Evolutionary conservation across 2,888 invertebrate species (phyloP).

Genomic region (Hirtodrosophila alboralis): DNA sequence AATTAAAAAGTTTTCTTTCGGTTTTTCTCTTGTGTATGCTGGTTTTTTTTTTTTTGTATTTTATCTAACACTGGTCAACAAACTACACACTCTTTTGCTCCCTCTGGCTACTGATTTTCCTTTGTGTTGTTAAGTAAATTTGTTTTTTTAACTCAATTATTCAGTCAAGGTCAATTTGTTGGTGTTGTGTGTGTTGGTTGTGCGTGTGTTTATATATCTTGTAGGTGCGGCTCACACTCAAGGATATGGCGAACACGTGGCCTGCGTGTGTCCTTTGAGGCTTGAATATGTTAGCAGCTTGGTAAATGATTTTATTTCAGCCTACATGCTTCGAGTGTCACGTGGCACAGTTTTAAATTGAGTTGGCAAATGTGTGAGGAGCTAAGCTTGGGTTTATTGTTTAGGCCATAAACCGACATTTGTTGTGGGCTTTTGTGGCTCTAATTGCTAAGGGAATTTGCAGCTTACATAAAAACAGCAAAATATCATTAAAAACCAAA

Average conservation of each 20-base stretch:
- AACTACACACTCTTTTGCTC: constrained; percentile 5
- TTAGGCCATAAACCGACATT: constrained; percentile 48
- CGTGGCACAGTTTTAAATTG: constrained; percentile 64
- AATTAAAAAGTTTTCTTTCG: constrained; percentile 63
- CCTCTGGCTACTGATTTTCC: background rate
- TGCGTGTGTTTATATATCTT: constrained; percentile 3
- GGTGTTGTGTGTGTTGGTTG: no score
- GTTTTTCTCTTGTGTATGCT: constrained; percentile 17
- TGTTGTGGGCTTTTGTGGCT: constrained; percentile 21
- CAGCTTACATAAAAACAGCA: constrained; percentile 14
- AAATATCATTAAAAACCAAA: constrained; percentile 39
- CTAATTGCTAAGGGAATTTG: constrained; percentile 50
- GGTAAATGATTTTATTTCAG: constrained; percentile 17
- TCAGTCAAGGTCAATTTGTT: constrained; percentile 64
- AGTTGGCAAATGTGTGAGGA: constrained; percentile 38
- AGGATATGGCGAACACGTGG: constrained; percentile 47
- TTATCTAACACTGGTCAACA: constrained; percentile 48
- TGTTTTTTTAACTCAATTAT: constrained; percentile 60
- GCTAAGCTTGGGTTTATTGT: constrained; percentile 37
- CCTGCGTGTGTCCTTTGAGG: constrained; percentile 42
- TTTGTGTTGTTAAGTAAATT: constrained; percentile 52
- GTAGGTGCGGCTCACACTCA: constrained; percentile 32
- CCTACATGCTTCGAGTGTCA: constrained; percentile 39
- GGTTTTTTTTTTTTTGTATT: constrained; percentile 52
- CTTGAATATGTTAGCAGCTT: constrained; percentile 42